Percentiles rank a stretch among this genome's conserved stretches.
phyloP scores from a whole-genome alignment of 2,888 invertebrate genomes.

The Ariolimax columbianus region DNA sequence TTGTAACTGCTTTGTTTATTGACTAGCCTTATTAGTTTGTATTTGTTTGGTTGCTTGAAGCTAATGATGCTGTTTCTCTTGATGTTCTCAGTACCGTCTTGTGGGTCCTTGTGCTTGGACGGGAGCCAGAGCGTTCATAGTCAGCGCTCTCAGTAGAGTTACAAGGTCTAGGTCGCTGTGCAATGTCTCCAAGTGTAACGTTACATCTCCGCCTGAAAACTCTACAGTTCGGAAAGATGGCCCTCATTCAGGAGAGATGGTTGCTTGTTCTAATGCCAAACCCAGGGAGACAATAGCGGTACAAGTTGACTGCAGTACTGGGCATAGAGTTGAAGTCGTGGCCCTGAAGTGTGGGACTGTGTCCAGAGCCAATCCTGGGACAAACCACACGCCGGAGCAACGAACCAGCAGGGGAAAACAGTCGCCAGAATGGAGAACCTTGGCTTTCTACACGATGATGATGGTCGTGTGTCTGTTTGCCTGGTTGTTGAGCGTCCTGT shows the following conservation, averaged over 20 bases:
- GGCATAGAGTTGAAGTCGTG: background rate
- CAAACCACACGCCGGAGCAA: background rate
- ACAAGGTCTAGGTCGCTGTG: conserved; percentile 7
- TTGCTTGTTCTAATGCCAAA: no score
- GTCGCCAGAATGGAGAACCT: conserved; percentile 33
- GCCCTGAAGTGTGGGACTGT: background rate
- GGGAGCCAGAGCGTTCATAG: conserved; percentile 64
- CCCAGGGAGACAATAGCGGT: background rate
- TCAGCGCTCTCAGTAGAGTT: conserved; percentile 43
- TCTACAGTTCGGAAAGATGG: background rate
- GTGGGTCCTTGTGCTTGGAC: conserved; percentile 69
- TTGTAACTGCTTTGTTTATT: no score
- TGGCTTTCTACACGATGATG: conserved; percentile 36
- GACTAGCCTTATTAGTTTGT: no score
- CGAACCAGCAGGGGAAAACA: background rate
- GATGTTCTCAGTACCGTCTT: conserved; percentile 63
- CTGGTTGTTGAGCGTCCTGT: conserved; percentile 41
- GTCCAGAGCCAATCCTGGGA: background rate
- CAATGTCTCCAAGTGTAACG: background rate
- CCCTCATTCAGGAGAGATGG: background rate
- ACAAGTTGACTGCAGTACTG: background rate
- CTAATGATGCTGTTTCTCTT: background rate
- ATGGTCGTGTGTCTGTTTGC: conserved; percentile 30
- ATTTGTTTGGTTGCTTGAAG: no score
- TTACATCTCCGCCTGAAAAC: background rate